Percentiles rank a stretch among this genome's conserved stretches.
These are phyloP conservation scores for Yasuhikotakia modesta DNA, from an alignment of 2,797 vertebrate genomes.

Conservation along the genomic window DNA sequence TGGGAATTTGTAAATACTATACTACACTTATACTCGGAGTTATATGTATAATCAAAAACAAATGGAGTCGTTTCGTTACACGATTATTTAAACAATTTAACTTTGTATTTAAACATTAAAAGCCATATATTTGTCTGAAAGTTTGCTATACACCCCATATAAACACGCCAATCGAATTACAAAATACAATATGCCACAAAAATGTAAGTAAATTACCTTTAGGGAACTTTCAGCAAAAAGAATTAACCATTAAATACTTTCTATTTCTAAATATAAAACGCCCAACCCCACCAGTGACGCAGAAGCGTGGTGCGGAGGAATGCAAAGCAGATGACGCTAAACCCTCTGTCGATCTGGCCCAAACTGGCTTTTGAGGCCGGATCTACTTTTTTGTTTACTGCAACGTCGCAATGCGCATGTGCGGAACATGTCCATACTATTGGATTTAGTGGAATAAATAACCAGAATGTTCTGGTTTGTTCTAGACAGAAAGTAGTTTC, in stretches of 20 bases:
- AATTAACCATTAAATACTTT: not conserved
- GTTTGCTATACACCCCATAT: not conserved
- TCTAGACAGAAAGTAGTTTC: not conserved
- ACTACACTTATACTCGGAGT: not conserved
- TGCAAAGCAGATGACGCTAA: constrained; percentile 49
- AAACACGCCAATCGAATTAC: not conserved
- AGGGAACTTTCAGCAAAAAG: not conserved
- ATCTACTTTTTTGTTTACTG: constrained; percentile 61
- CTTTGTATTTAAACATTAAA: not conserved
- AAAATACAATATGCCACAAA: not conserved
- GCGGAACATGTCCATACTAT: not conserved
- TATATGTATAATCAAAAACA: not conserved
- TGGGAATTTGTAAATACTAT: not conserved
- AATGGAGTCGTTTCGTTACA: not conserved
- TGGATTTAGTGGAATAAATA: not conserved
- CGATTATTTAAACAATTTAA: not conserved
- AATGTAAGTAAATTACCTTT: no score
- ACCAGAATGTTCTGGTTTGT: constrained; percentile 39
- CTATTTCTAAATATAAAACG: no score
- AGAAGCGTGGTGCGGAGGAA: constrained; percentile 67
- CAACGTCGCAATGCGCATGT: constrained; percentile 63
- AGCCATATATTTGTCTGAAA: not conserved
- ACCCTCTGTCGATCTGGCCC: constrained; percentile 66
- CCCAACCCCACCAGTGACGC: no score
- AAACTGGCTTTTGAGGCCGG: constrained; percentile 67